Evolutionary conservation across 2,797 vertebrate species (phyloP).

Genomic region (Hylomyscus alleni): DNA sequence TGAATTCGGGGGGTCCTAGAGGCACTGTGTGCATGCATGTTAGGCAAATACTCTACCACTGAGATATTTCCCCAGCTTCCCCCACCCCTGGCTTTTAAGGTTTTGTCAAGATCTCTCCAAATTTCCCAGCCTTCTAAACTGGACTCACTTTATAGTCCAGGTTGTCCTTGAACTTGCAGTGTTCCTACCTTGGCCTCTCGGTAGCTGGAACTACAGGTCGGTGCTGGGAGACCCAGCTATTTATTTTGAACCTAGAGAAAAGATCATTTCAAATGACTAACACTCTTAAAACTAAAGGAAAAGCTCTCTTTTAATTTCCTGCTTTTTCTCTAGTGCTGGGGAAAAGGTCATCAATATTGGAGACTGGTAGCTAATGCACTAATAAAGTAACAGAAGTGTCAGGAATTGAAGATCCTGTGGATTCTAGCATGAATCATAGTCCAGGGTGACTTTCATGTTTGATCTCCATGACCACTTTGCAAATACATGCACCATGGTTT

Average conservation of each 20-base stretch:
- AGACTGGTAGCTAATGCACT: background rate
- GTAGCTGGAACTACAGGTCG: background rate
- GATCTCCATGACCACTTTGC: background rate
- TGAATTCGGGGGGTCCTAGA: background rate
- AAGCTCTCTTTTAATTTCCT: background rate
- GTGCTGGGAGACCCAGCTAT: background rate
- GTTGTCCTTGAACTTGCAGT: background rate
- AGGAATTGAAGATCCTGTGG: background rate
- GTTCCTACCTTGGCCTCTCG: background rate
- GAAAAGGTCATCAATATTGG: rapidly evolving
- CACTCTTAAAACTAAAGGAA: background rate
- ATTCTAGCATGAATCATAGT: background rate
- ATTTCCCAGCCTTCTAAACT: background rate
- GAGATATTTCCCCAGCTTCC: background rate
- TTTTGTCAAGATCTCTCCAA: background rate
- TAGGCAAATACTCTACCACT: background rate
- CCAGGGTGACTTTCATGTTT: background rate
- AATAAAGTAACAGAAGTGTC: background rate
- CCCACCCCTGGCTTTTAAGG: background rate
- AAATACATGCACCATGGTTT: background rate
- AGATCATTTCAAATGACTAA: background rate
- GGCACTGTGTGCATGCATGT: background rate
- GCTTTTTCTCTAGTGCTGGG: background rate
- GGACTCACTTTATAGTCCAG: background rate
- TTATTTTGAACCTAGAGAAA: background rate